These are phyloP conservation scores for Muscicapa striata DNA, from an alignment of 2,797 vertebrate genomes.

Conservation along the genomic window DNA sequence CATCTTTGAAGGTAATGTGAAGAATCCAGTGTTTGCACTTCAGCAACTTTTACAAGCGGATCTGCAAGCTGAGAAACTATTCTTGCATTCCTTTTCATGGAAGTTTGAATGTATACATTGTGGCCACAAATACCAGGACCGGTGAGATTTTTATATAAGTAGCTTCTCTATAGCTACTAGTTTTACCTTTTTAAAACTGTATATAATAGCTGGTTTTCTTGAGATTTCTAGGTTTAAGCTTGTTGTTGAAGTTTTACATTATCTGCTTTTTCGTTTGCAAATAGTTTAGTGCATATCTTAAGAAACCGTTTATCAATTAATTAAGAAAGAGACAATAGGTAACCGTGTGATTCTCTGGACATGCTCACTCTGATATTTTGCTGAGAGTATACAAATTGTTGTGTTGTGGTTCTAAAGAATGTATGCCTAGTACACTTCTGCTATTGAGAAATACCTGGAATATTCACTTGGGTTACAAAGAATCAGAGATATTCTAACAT, in stretches of 20 bases:
- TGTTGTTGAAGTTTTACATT: background rate
- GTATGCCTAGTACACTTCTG: background rate
- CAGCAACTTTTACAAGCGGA: conserved; percentile 84
- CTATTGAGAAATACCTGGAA: background rate
- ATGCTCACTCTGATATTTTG: background rate
- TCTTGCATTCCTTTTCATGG: conserved; percentile 85
- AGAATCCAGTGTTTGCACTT: conserved; percentile 90
- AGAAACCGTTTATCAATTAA: background rate
- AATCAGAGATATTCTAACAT: background rate
- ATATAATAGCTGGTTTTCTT: background rate
- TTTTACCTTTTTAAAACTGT: background rate
- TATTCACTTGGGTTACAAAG: background rate
- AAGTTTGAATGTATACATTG: conserved; percentile 85
- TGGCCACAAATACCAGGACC: conserved; percentile 76
- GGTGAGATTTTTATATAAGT: conserved; percentile 73
- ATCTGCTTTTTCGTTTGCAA: background rate
- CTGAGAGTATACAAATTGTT: background rate
- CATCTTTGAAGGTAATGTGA: conserved; percentile 79
- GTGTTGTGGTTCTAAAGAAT: background rate
- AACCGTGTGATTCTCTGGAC: background rate
- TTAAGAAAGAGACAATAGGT: background rate
- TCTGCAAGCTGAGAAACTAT: conserved; percentile 78
- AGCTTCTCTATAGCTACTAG: background rate
- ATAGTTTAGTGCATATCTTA: background rate
- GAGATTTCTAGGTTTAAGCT: background rate